These are phyloP conservation scores for Chroicocephalus ridibundus DNA, from an alignment of 2,113 vertebrate species.

Conservation along the genomic window DNA sequence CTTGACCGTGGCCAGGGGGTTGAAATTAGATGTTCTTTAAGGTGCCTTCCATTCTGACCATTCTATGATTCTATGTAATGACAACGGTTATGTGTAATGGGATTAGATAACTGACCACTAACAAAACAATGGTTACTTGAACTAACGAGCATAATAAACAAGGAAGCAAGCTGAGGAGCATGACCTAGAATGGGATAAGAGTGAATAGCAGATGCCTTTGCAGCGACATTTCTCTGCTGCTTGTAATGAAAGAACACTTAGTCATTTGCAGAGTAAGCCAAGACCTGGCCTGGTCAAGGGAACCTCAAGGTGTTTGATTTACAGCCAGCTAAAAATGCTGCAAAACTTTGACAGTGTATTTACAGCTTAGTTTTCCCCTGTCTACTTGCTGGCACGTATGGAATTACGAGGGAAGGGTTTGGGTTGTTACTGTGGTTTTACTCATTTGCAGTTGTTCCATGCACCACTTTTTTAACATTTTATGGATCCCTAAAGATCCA, in stretches of 20 bases:
- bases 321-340: background rate
- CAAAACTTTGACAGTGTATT: slow-evolving; percentile 15
- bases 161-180: rapidly evolving
- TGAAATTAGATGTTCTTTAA: background rate
- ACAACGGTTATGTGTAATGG: rapidly evolving
- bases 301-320: slow-evolving; percentile 25
- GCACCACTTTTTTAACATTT: background rate
- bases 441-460: background rate
- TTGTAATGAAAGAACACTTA: background rate
- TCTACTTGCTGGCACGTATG: background rate
- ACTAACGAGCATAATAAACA: background rate
- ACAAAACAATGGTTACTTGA: background rate
- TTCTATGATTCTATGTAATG: background rate
- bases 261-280: background rate
- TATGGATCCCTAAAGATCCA: background rate
- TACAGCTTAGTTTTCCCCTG: background rate
- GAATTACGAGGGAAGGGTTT: background rate
- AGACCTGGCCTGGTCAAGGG: background rate
- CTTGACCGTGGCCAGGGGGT: background rate
- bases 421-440: slow-evolving; percentile 12
- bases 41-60: background rate
- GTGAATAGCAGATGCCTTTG: background rate
- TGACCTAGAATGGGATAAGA: background rate
- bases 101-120: background rate
- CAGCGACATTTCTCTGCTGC: background rate